phyloP scores from a whole-genome alignment of 2,888 invertebrate species.

The Pseudococcus jackbeardsleyi region DNA sequence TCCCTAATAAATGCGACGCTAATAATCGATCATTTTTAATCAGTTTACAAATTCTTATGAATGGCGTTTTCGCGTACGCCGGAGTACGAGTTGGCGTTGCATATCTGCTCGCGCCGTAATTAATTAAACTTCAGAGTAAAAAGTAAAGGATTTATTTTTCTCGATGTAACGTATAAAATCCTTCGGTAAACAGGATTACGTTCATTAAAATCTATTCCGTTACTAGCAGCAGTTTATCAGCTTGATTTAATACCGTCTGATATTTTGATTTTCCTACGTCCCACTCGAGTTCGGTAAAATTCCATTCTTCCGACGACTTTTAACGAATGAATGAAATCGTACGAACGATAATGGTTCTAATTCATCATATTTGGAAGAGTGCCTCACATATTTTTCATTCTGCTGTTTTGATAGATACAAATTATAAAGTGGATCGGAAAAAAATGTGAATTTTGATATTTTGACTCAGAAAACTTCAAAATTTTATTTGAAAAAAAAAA shows the following conservation, averaged over 20 bases:
- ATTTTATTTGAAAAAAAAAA: background rate
- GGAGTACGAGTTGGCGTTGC: background rate
- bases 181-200: conserved; percentile 25
- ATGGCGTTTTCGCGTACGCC: background rate
- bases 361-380: background rate
- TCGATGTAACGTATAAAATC: background rate
- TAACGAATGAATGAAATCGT: background rate
- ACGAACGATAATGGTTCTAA: background rate
- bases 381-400: background rate
- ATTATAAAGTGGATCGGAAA: too few species aligned
- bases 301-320: background rate
- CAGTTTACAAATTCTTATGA: conserved; percentile 25
- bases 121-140: conserved; percentile 16
- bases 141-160: conserved; percentile 36
- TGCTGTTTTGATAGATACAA: background rate
- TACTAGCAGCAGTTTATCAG: background rate
- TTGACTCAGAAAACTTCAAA: too few species aligned
- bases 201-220: conserved; percentile 21
- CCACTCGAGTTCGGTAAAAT: background rate
- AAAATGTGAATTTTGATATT: too few species aligned
- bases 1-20: background rate
- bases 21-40: conserved; percentile 50
- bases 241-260: conserved; percentile 22
- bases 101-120: background rate
- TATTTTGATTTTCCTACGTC: conserved; percentile 2